Evolutionary conservation across 2,113 vertebrate genomes (phyloP), one percentile per base, ranked within the genome.

Genomic region (Lontra canadensis): DNA sequence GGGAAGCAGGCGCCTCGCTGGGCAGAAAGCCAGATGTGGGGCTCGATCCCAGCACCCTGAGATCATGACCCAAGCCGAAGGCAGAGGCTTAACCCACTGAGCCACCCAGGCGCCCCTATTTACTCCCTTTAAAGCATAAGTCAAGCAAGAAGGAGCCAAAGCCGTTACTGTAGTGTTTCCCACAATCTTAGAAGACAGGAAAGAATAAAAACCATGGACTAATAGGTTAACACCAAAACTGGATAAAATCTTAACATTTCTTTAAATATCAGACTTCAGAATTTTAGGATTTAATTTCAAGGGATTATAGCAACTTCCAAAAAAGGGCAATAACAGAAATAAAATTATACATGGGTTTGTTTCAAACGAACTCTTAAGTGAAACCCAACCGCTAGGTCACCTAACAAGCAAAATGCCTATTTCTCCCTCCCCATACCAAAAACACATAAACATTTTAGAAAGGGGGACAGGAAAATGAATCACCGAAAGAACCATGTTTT

Each of bases 401-500:
- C 52, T 95, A 80, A 78, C 26, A 42, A 13, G 17, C 79, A 80
- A 97, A 81, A 86, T 95, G 29, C 42, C n/a, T 86, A 67, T 86
- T 65, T n/a, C 67, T 11, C 57, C 3, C 23, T 31, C 36, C 83
- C 26, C 12, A 23, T 82, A 25, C 21, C 36, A 59, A 95, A 95
- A 90, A 1, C 21, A 76, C 26, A 85, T 6, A 65, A 76, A 47
- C 42, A 42, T 76, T 90, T 93, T 95, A 3, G 95, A 97, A 98
- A 95, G 89, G 94, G 36, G 87, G 88, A 93, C 93, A 98, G 97
- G 97, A 98, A 97, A 97, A 95, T 84, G 97, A 98, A 74, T 97
- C 88, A 95, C 49, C 31, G 21, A 20, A 73, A 79, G 76, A 73
- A 80, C 2, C 0, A 10, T 47, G 65, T 49, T 89, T 76, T 76